These are phyloP conservation scores for Idaea straminata DNA, from an alignment of 2,888 invertebrate genomes.

Conservation along the genomic window DNA sequence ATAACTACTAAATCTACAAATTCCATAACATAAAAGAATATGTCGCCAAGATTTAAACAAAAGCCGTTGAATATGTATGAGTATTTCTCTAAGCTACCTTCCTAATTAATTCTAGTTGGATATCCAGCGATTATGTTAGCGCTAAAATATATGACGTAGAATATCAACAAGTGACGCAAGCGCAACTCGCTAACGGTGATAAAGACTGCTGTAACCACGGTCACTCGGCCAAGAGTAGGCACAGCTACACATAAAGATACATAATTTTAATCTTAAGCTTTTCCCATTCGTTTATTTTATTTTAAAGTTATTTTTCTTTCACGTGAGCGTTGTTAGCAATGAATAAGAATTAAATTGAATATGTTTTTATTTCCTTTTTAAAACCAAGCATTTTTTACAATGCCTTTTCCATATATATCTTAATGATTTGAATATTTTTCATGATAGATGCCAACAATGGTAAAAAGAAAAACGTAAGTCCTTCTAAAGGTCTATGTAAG, in stretches of 20 bases:
- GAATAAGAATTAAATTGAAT: too few relatives aligned
- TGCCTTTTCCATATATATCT: not conserved
- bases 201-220: constrained; percentile 26
- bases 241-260: constrained; percentile 2
- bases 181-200: constrained; percentile 40
- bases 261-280: constrained; percentile 4
- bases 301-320: not conserved
- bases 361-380: too few relatives aligned
- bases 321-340: too few relatives aligned
- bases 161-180: constrained; percentile 30
- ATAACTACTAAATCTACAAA: not conserved
- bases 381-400: too few relatives aligned
- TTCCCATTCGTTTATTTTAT: constrained; percentile 9
- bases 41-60: not conserved
- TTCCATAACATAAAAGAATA: not conserved
- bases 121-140: constrained; percentile 19
- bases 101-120: not conserved
- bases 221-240: constrained; percentile 28
- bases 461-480: not conserved
- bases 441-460: not conserved
- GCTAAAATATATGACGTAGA: constrained; percentile 34
- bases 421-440: not conserved
- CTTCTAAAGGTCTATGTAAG: constrained; percentile 13
- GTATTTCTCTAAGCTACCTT: not conserved
- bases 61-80: not conserved